Evolutionary conservation across 2,888 invertebrate species (phyloP).

Genomic region (Tetragonisca angustula): DNA sequence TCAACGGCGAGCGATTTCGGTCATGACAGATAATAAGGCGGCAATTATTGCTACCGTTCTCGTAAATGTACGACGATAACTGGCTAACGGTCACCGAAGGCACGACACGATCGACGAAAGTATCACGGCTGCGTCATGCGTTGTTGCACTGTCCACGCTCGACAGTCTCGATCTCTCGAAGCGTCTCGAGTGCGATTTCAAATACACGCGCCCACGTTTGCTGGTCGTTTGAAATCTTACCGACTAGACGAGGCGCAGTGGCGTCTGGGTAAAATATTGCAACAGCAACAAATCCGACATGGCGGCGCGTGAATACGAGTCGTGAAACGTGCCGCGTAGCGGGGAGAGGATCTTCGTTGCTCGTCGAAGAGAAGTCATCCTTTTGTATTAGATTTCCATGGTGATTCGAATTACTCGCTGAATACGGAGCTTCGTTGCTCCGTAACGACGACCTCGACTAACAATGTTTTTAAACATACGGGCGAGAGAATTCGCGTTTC

Average conservation of each 20-base stretch:
- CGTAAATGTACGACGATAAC: slow-evolving; percentile 46
- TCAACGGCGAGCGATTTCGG: background rate
- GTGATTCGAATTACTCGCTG: slow-evolving; percentile 5
- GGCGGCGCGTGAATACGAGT: slow-evolving; percentile 26
- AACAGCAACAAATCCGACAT: slow-evolving; percentile 23
- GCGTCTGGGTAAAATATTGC: slow-evolving; percentile 4
- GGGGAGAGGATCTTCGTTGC: background rate
- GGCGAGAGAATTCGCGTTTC: slow-evolving; percentile 13
- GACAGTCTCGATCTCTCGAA: slow-evolving; percentile 23
- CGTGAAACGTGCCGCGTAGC: background rate
- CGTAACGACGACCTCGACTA: slow-evolving; percentile 46
- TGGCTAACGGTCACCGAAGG: slow-evolving; percentile 16
- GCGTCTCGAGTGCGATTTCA: slow-evolving; percentile 27
- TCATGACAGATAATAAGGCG: background rate
- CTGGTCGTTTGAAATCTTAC: background rate
- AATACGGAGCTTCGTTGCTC: background rate
- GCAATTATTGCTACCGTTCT: slow-evolving; percentile 18
- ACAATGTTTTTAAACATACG: slow-evolving; percentile 38
- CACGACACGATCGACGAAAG: slow-evolving; percentile 27
- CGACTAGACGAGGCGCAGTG: no score
- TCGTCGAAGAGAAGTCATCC: background rate
- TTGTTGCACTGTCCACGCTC: background rate
- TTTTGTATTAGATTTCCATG: slow-evolving; percentile 10
- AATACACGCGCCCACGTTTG: slow-evolving; percentile 25
- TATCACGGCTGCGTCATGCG: slow-evolving; percentile 38